Conservation (phyloP, 2,113 vertebrate genomes). For the Columbina picui region DNA sequence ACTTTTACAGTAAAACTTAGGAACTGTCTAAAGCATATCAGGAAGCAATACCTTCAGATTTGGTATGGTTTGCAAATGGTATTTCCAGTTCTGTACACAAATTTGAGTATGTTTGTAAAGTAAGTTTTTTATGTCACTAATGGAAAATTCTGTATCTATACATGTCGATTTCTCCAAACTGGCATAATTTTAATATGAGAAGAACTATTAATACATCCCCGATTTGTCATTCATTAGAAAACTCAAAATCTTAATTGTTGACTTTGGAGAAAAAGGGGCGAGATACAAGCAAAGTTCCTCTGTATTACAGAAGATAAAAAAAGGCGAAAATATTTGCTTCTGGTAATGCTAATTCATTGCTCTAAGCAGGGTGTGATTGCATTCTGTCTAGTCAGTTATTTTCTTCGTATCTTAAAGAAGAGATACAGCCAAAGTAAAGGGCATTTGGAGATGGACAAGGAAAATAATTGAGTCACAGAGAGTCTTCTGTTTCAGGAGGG, state of each 20-base stretch:
- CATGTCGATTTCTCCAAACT: background rate
- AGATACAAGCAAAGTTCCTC: background rate
- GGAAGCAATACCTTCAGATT: background rate
- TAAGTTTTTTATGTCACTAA: background rate
- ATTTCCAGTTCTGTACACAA: background rate
- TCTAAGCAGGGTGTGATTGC: background rate
- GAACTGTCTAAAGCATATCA: background rate
- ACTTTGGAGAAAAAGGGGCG: background rate
- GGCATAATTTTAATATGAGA: background rate
- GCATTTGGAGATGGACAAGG: conserved; percentile 13
- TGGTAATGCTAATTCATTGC: conserved; percentile 32
- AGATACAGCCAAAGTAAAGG: conserved; percentile 4
- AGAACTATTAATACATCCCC: background rate
- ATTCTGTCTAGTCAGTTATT: conserved; percentile 8
- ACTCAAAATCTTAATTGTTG: background rate
- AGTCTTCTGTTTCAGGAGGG: conserved; percentile 30
- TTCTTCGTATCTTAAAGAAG: background rate
- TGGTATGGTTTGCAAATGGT: background rate
- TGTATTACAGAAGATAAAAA: background rate
- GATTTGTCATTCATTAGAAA: conserved; percentile 4
- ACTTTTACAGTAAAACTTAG: background rate
- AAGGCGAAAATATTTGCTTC: background rate
- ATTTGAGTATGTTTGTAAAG: background rate
- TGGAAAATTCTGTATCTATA: background rate
- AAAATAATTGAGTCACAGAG: conserved; percentile 34